These are phyloP conservation scores for Campopleginae sp. DNA, from an alignment of 2,888 invertebrate species.

Conservation along the genomic window DNA sequence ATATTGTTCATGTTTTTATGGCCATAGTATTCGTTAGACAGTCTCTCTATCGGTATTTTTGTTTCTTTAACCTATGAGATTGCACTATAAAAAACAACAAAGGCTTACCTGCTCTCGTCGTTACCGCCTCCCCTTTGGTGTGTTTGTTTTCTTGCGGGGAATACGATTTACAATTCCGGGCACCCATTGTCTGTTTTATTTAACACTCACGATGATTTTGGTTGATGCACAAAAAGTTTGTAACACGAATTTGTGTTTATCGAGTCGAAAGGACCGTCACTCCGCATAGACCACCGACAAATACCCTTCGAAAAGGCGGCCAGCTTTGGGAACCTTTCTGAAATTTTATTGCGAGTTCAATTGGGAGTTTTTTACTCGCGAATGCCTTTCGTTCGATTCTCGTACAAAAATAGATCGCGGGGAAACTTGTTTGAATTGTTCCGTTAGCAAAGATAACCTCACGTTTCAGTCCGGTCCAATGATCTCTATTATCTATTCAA, in stretches of 20 bases:
- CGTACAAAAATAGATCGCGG: not conserved
- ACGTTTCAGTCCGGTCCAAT: not conserved
- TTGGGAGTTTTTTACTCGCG: not conserved
- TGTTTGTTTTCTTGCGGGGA: constrained; percentile 73
- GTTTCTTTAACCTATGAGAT: not conserved
- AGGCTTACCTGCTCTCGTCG: constrained; percentile 55
- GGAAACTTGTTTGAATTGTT: not conserved
- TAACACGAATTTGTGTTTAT: not conserved
- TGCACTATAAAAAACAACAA: constrained; percentile 18
- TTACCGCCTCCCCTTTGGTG: constrained; percentile 64
- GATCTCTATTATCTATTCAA: not conserved
- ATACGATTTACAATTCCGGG: constrained; percentile 75
- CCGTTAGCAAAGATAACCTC: not conserved
- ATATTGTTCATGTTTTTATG: not conserved
- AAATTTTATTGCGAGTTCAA: not conserved
- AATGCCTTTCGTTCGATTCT: not conserved
- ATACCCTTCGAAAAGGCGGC: not conserved
- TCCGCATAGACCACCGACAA: not conserved
- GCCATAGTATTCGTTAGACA: not conserved
- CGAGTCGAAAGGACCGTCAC: not conserved
- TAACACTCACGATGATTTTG: not conserved
- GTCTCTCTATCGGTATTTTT: not conserved
- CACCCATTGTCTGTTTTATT: constrained; percentile 70
- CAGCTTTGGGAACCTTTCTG: not conserved
- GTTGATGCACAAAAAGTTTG: not conserved